Base-by-base conservation (phyloP, 35 echinoderm and acorn worm species). In the Chiridota heheva region DNA sequence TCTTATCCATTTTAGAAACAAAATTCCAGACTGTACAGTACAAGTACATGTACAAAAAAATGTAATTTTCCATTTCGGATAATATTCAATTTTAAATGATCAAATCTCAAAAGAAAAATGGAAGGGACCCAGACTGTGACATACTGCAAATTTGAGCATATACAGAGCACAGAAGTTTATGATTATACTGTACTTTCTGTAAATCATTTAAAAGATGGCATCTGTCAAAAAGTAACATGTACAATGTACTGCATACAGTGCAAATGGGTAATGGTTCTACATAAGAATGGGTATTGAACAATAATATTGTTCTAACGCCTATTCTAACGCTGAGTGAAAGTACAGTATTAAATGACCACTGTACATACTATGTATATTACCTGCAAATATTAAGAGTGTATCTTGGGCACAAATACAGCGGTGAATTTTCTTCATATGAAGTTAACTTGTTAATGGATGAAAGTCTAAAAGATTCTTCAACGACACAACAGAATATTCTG, bases 351-450 rank as follows among this genome's bases (percentile, higher is more conserved):
- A n/a, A n/a, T n/a, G n/a, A n/a, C n/a, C n/a, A n/a, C n/a, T n/a
- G n/a, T n/a, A n/a, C n/a, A n/a, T n/a, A n/a, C n/a, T 10, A n/a
- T 51, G 8, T 51, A 51, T 34, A 24, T 65, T 65, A 65, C 62
- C 62, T 65, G 31, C 16, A 65, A 65, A 28, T 24, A n/a, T 5
- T 65, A 13, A 65, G 31, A 34, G 62, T 65, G 29, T 65, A 65
- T 65, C 62, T 65, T 2, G 62, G 62, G 36, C 62, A 65, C 62
- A 65, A 65, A 65, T 65, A 65, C 31, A 34, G 36, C 15, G 62
- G 62, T 34, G 62, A 65, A 15, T 24, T 65, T 2, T 65, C 62
- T 65, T 29, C 62, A 65, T 2, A 65, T 22, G 24, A 65, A 17
- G 30, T 66, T 35, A 66, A 66, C 62, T 66, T 39, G 64, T 7